phyloP scores from a whole-genome alignment of 1,140 invertebrate species.

The Drosophila willistoni region DNA sequence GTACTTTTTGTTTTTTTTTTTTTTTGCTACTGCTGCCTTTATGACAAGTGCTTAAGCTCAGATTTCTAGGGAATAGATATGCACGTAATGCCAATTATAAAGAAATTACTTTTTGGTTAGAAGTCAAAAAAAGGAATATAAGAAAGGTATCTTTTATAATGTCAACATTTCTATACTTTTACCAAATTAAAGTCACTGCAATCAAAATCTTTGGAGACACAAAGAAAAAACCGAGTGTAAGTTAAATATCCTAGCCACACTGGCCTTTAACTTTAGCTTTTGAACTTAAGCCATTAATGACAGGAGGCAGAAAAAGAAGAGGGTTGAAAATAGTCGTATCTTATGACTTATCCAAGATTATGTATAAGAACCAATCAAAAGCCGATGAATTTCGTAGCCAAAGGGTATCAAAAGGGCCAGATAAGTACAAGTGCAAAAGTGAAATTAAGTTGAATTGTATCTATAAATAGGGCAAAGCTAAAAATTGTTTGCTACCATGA shows the following conservation, averaged over 20 bases:
- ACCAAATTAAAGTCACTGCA: not conserved
- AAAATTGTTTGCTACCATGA: constrained; percentile 11
- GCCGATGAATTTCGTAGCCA: not conserved
- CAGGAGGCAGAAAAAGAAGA: too few relatives aligned
- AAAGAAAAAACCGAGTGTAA: too few relatives aligned
- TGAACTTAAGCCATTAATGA: too few relatives aligned
- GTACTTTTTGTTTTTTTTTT: not conserved
- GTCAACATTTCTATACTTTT: not conserved
- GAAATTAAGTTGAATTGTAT: constrained; percentile 27
- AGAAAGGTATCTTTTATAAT: not conserved
- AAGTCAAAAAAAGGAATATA: constrained; percentile 7
- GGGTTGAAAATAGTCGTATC: too few relatives aligned
- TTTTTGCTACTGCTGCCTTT: constrained; percentile 20
- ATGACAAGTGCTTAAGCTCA: constrained; percentile 47
- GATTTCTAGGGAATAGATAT: constrained; percentile 70
- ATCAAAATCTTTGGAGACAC: too few relatives aligned
- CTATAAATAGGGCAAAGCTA: constrained; percentile 7
- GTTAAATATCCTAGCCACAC: too few relatives aligned
- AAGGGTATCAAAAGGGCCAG: not conserved
- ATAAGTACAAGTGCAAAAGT: constrained; percentile 15
- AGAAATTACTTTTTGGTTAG: constrained; percentile 69
- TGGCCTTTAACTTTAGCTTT: too few relatives aligned
- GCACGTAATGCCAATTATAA: constrained; percentile 75
- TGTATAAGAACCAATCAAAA: not conserved
- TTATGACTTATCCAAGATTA: too few relatives aligned